Percentiles rank a stretch among this genome's conserved stretches.
Conservation (phyloP, 2,888 invertebrate genomes). For the Petrolisthes manimaculis region DNA sequence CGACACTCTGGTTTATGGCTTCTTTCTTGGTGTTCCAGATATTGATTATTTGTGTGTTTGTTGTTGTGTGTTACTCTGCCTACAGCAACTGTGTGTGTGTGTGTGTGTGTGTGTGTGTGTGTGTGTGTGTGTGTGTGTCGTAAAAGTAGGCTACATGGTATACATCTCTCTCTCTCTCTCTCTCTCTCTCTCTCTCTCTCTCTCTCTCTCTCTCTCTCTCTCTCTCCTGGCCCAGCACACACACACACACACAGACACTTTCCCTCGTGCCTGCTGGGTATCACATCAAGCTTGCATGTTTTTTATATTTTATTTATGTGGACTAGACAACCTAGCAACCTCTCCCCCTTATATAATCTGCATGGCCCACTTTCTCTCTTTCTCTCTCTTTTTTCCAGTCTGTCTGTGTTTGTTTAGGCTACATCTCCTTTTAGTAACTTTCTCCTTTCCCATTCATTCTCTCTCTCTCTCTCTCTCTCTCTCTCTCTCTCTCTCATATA, state of each 20-base stretch:
- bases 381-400: too few relatives aligned
- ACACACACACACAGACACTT: too few relatives aligned
- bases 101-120: conserved; percentile 1
- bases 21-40: neutral
- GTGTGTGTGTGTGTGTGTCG: neutral
- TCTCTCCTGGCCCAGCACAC: too few relatives aligned
- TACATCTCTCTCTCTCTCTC: conserved; percentile 4
- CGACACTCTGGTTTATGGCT: too few relatives aligned
- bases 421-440: too few relatives aligned
- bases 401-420: too few relatives aligned
- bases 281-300: too few relatives aligned
- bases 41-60: neutral
- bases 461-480: conserved; percentile 33
- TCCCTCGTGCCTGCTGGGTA: too few relatives aligned
- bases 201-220: too few relatives aligned
- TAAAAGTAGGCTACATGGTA: neutral
- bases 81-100: neutral
- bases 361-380: neutral
- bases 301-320: too few relatives aligned
- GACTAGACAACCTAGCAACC: too few relatives aligned
- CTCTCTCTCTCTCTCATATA: conserved; percentile 33
- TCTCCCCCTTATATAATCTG: neutral
- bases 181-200: too few relatives aligned
- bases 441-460: conserved; percentile 1
- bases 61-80: neutral